These are phyloP conservation scores for Seira sanloemensis DNA, from an alignment of 2,888 invertebrate genomes.

Conservation along the genomic window DNA sequence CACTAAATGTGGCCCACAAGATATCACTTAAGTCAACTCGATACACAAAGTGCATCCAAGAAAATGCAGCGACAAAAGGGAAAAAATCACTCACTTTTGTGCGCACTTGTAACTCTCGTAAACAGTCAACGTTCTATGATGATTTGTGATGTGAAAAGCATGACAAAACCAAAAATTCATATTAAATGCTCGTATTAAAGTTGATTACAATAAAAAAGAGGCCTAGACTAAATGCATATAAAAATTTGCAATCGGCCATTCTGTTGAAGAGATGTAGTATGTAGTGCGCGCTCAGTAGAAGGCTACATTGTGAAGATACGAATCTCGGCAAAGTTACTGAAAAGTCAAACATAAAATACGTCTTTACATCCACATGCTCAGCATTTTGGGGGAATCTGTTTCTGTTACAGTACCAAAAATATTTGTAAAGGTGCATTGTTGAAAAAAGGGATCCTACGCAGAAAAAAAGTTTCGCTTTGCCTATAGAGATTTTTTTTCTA, in stretches of 20 bases:
- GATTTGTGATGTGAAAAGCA: not conserved
- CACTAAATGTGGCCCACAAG: too few species aligned
- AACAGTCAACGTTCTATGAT: not conserved
- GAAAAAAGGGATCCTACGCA: not conserved
- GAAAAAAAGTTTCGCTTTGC: constrained; percentile 4
- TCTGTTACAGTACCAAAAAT: not conserved
- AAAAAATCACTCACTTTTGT: not conserved
- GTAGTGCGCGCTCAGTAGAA: not conserved
- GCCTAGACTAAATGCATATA: not conserved
- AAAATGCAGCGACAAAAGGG: too few species aligned
- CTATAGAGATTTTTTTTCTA: not conserved
- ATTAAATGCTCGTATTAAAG: not conserved
- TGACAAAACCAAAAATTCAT: not conserved
- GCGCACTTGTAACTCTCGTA: too few species aligned
- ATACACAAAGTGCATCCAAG: too few species aligned
- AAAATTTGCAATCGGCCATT: not conserved
- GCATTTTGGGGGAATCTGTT: constrained; percentile 12
- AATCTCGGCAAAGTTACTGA: not conserved
- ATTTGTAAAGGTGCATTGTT: not conserved
- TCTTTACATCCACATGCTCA: not conserved
- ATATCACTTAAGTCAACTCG: not conserved
- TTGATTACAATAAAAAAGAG: not conserved
- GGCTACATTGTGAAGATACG: not conserved
- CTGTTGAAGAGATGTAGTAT: not conserved
- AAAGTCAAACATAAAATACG: constrained; percentile 1